phyloP scores from a whole-genome alignment of 2,888 invertebrate genomes.

The Platerodrilus igneus region DNA sequence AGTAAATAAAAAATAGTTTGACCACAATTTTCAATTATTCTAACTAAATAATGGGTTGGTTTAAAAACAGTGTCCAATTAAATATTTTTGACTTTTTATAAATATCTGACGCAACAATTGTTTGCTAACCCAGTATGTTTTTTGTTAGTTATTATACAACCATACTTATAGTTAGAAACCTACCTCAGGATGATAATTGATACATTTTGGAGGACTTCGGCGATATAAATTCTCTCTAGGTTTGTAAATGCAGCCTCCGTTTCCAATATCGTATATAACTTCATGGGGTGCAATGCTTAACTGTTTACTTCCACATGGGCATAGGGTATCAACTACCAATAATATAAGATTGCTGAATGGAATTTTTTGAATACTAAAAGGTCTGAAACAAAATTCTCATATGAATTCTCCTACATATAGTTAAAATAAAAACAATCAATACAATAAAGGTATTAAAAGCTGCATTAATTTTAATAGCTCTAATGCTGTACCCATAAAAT shows the following conservation, averaged over 20 bases:
- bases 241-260: constrained; percentile 56
- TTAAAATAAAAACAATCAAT: no score
- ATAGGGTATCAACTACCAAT: constrained; percentile 81
- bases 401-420: background rate
- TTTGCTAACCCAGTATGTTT: no score
- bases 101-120: no score
- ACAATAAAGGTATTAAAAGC: constrained; percentile 9
- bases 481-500: no score
- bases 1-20: no score
- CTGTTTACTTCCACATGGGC: constrained; percentile 84
- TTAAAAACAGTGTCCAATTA: no score
- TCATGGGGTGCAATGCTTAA: constrained; percentile 75
- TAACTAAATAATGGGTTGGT: no score
- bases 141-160: no score
- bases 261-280: constrained; percentile 54
- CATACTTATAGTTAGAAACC: no score
- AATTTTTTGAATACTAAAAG: constrained; percentile 89
- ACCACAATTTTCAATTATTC: no score
- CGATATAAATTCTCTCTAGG: constrained; percentile 65
- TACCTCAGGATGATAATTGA: constrained; percentile 86
- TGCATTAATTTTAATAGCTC: no score
- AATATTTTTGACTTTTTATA: no score
- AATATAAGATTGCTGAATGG: constrained; percentile 85
- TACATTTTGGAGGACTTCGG: constrained; percentile 72
- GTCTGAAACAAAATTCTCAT: constrained; percentile 51